phyloP scores from a whole-genome alignment of 2,113 vertebrate genomes.

The Gopherus evgoodei region DNA sequence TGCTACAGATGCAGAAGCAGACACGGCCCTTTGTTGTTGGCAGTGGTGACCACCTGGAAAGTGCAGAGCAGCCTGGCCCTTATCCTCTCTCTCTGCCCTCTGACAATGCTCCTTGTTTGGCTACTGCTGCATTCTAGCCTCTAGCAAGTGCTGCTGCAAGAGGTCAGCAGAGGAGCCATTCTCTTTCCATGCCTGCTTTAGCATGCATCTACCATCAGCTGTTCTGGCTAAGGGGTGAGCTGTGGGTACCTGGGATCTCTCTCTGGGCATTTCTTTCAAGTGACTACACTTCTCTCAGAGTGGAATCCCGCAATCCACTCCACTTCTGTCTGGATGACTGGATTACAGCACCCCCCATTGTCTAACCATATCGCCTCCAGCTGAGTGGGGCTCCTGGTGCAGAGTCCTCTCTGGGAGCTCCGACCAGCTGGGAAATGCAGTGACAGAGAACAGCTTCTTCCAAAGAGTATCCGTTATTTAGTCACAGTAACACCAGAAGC shows the following conservation, averaged over 20 bases:
- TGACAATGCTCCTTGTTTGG: background rate
- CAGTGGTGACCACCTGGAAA: background rate
- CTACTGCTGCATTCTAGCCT: background rate
- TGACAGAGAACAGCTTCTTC: background rate
- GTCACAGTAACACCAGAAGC: background rate
- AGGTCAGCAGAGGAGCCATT: background rate
- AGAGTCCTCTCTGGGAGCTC: background rate
- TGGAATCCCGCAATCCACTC: background rate
- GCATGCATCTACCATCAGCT: background rate
- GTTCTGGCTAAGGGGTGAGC: background rate
- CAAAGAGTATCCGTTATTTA: conserved; percentile 48
- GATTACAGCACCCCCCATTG: no score
- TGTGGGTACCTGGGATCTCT: background rate
- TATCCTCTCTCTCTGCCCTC: background rate
- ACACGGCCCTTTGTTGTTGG: background rate
- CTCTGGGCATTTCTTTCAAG: background rate
- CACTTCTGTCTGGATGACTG: background rate
- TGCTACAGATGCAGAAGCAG: background rate
- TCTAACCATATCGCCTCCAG: background rate
- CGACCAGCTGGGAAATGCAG: background rate
- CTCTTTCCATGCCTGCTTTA: background rate
- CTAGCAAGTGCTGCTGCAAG: background rate
- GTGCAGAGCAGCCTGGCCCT: background rate
- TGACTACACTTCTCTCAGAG: background rate
- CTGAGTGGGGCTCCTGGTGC: accelerated